Percentiles rank a stretch among this genome's conserved stretches.
These are phyloP conservation scores for Bunonema sp. DNA, from an alignment of 2,888 invertebrate genomes.

Conservation along the genomic window DNA sequence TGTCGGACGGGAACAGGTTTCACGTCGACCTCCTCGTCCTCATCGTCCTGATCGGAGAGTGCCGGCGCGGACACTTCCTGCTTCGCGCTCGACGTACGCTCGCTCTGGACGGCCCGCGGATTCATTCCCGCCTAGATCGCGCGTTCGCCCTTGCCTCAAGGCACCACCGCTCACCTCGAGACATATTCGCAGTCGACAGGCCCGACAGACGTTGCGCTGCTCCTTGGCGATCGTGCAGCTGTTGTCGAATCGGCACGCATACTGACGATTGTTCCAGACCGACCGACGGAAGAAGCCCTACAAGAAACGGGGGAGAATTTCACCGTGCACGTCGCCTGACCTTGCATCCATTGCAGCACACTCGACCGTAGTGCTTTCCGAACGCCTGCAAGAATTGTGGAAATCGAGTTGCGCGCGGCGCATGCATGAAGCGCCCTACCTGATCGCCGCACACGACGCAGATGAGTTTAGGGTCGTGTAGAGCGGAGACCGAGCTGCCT, in stretches of 20 bases:
- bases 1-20: no score
- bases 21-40: constrained; percentile 13
- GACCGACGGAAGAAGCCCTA: constrained; percentile 14
- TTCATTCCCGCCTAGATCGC: constrained; percentile 22
- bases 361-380: constrained; percentile 26
- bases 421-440: constrained; percentile 6
- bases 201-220: constrained; percentile 32
- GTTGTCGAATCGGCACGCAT: constrained; percentile 32
- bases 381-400: neutral
- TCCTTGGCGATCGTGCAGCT: constrained; percentile 34
- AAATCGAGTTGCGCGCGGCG: neutral
- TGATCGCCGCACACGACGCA: constrained; percentile 36
- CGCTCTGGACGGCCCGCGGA: constrained; percentile 15
- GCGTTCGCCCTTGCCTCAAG: neutral
- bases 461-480: no score
- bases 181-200: constrained; percentile 19
- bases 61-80: neutral
- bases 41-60: constrained; percentile 2
- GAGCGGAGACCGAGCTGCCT: no score
- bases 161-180: neutral
- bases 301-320: no score
- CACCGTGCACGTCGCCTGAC: no score
- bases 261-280: constrained; percentile 27
- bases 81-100: neutral
- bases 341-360: constrained; percentile 40